A percentile compares a stretch with the other conserved stretches of the same genome.
Conservation (phyloP, 2,888 invertebrate genomes). For the Rugalucina vietnamica region DNA sequence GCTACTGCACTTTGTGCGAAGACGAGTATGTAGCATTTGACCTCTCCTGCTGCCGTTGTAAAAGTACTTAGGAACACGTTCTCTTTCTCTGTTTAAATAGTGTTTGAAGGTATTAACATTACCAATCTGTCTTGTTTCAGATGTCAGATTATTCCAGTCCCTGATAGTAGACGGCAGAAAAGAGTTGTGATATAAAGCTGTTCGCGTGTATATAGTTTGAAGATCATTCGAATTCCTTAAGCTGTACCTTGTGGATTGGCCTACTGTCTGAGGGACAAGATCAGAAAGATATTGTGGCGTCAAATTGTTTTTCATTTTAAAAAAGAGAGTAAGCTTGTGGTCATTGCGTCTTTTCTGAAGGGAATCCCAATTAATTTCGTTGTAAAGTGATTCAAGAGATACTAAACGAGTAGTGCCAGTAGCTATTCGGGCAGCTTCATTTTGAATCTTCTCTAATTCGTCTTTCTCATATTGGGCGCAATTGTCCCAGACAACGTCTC, state of each 20-base stretch:
- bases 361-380: neutral
- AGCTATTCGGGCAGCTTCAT: constrained; percentile 23
- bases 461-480: neutral
- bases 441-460: constrained; percentile 12
- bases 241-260: neutral
- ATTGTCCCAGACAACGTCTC: constrained; percentile 14
- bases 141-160: neutral
- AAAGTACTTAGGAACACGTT: no score
- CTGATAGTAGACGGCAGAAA: neutral
- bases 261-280: neutral
- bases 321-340: neutral
- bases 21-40: no score
- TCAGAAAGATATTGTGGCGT: neutral
- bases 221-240: neutral
- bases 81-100: no score
- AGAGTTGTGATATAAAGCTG: neutral
- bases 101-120: no score
- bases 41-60: no score
- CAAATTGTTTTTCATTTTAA: neutral
- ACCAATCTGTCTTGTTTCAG: no score
- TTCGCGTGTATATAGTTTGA: neutral
- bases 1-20: no score
- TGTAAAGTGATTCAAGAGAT: neutral
- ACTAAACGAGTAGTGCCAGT: constrained; percentile 36
- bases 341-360: neutral